Percentiles rank a stretch among this genome's conserved stretches.
These are phyloP conservation scores for Brotula barbata DNA, from an alignment of 2,797 vertebrate genomes.

Conservation along the genomic window DNA sequence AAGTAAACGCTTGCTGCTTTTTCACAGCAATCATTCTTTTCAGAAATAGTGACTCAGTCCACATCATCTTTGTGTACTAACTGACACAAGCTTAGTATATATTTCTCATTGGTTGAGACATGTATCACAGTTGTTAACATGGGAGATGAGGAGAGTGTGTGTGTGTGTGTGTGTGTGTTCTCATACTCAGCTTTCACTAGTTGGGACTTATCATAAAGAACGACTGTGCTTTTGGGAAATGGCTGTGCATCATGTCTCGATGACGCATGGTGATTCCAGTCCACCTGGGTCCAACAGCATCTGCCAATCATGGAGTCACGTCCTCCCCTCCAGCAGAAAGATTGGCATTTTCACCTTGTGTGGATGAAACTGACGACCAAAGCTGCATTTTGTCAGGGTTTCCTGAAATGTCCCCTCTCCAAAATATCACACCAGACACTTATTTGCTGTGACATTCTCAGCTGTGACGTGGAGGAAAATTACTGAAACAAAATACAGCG, in stretches of 20 bases:
- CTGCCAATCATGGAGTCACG: conserved; percentile 15
- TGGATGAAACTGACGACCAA: conserved; percentile 19
- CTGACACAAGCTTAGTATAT: too few species aligned
- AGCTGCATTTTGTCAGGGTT: conserved; percentile 40
- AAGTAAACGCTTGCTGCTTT: too few species aligned
- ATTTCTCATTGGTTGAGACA: too few species aligned
- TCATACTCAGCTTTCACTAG: not conserved
- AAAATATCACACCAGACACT: conserved; percentile 41
- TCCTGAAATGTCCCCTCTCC: conserved; percentile 27
- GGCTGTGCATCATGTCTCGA: conserved; percentile 14
- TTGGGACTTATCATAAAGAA: not conserved
- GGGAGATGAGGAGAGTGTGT: too few species aligned
- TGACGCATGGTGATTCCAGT: conserved; percentile 35
- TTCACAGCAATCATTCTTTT: too few species aligned
- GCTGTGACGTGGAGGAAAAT: conserved; percentile 54
- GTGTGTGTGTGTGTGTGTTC: too few species aligned
- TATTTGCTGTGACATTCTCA: conserved; percentile 53
- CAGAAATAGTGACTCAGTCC: too few species aligned
- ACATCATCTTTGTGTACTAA: too few species aligned
- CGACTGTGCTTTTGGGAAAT: conserved; percentile 29
- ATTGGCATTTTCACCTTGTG: conserved; percentile 36
- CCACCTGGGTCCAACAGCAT: conserved; percentile 56
- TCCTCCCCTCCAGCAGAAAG: conserved; percentile 25
- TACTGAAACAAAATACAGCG: conserved; percentile 32
- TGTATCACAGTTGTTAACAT: too few species aligned